phyloP scores from a whole-genome alignment of 2,888 invertebrate species.

The Archips crataeganus region DNA sequence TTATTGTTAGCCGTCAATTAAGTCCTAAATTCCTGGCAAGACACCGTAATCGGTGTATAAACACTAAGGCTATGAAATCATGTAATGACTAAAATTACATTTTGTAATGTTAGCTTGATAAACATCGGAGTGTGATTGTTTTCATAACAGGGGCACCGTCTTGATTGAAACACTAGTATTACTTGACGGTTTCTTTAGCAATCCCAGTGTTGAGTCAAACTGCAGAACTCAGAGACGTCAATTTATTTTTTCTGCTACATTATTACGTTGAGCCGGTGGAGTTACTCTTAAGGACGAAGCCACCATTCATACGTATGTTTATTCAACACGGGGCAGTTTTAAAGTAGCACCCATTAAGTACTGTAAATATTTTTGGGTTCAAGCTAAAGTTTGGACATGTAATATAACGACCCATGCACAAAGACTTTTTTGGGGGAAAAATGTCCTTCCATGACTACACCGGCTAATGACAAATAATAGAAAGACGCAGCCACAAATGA shows the following conservation, averaged over 20 bases:
- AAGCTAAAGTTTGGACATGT: too few relatives aligned
- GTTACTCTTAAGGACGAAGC: too few relatives aligned
- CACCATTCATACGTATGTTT: too few relatives aligned
- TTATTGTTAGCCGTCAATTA: constrained; percentile 15
- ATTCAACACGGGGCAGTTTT: too few relatives aligned
- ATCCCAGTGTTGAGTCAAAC: neutral
- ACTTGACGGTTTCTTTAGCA: neutral
- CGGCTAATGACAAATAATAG: too few relatives aligned
- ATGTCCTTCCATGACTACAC: too few relatives aligned
- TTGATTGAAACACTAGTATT: constrained; percentile 33
- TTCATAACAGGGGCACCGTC: constrained; percentile 49
- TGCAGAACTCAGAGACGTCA: neutral
- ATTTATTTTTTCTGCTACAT: neutral
- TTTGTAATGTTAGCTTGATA: constrained; percentile 58
- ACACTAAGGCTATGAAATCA: constrained; percentile 22
- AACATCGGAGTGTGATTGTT: constrained; percentile 57
- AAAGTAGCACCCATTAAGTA: too few relatives aligned
- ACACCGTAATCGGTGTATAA: constrained; percentile 35
- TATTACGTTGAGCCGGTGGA: neutral
- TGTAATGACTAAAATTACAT: constrained; percentile 39
- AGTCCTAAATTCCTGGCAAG: constrained; percentile 25
- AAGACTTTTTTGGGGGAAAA: too few relatives aligned
- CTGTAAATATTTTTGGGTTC: too few relatives aligned
- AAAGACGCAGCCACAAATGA: too few relatives aligned
- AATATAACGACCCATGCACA: too few relatives aligned